These are phyloP conservation scores for Dusona sp. DNA, from an alignment of 2,888 invertebrate species.

Conservation along the genomic window DNA sequence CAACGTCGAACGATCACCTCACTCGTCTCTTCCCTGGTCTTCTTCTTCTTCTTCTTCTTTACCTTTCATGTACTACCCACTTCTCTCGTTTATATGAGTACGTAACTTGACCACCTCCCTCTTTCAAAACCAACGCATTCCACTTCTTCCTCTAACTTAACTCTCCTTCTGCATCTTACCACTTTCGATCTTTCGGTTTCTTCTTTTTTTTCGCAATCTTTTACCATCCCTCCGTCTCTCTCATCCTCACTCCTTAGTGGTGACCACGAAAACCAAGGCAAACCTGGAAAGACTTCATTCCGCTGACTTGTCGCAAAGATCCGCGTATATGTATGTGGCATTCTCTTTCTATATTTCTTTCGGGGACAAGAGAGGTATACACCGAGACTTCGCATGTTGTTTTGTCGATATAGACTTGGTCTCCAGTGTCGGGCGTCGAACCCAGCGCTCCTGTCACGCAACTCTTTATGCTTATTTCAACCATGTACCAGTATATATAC, in stretches of 20 bases:
- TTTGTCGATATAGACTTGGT: slow-evolving; percentile 74
- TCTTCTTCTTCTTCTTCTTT: slow-evolving; percentile 18
- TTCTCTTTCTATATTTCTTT: slow-evolving; percentile 56
- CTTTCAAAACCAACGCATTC: slow-evolving; percentile 14
- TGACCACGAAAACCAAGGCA: slow-evolving; percentile 35
- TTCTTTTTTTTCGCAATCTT: slow-evolving; percentile 6
- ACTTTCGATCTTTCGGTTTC: slow-evolving; percentile 38
- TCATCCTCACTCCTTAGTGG: slow-evolving; percentile 13
- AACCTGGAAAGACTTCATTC: slow-evolving; percentile 79
- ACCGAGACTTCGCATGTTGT: slow-evolving; percentile 74
- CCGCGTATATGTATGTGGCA: slow-evolving; percentile 1
- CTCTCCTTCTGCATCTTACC: slow-evolving; percentile 24
- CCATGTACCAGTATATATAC: slow-evolving; percentile 25
- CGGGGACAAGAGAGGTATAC: slow-evolving; percentile 31
- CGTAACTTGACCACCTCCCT: neutral
- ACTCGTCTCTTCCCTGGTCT: neutral
- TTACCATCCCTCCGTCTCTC: slow-evolving; percentile 10
- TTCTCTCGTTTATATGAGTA: neutral
- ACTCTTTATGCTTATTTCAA: slow-evolving; percentile 68
- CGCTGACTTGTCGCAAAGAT: slow-evolving; percentile 77
- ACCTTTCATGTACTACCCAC: neutral
- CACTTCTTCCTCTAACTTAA: slow-evolving; percentile 25
- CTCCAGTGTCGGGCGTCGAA: slow-evolving; percentile 73
- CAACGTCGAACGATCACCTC: slow-evolving; percentile 63
- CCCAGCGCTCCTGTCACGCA: slow-evolving; percentile 74